phyloP scores from a whole-genome alignment of 2,888 invertebrate species.

The Glaucopsyche alexis region DNA sequence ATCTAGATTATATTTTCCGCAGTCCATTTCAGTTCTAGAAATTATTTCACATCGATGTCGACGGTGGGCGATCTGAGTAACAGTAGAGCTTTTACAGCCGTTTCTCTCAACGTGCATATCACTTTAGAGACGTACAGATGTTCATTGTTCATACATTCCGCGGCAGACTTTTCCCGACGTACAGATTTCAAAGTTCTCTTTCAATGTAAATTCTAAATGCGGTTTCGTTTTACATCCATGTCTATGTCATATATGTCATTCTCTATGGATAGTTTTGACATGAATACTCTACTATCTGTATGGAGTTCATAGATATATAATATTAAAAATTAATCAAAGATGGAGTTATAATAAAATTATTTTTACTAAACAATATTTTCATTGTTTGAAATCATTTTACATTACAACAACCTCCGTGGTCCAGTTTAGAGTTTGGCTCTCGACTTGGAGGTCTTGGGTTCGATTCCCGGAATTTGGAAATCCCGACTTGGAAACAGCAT shows the following conservation, averaged over 20 bases:
- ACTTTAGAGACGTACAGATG: constrained; percentile 26
- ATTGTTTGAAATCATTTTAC: no score
- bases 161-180: constrained; percentile 7
- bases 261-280: neutral
- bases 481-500: no score
- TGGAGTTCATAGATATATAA: no score
- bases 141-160: constrained; percentile 23
- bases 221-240: constrained; percentile 9
- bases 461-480: no score
- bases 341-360: no score
- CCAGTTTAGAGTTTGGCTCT: no score
- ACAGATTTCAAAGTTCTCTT: constrained; percentile 2
- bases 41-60: neutral
- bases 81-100: constrained; percentile 56
- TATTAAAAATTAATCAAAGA: no score
- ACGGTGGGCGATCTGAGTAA: constrained; percentile 47
- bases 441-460: no score
- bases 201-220: constrained; percentile 1
- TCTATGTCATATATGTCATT: no score
- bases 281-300: neutral
- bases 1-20: no score
- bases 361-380: no score
- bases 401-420: no score
- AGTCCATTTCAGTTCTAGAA: neutral
- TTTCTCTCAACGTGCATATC: constrained; percentile 43